These are phyloP conservation scores for Parapristionchus giblindavisi DNA, from an alignment of 2,888 invertebrate species.

Conservation along the genomic window DNA sequence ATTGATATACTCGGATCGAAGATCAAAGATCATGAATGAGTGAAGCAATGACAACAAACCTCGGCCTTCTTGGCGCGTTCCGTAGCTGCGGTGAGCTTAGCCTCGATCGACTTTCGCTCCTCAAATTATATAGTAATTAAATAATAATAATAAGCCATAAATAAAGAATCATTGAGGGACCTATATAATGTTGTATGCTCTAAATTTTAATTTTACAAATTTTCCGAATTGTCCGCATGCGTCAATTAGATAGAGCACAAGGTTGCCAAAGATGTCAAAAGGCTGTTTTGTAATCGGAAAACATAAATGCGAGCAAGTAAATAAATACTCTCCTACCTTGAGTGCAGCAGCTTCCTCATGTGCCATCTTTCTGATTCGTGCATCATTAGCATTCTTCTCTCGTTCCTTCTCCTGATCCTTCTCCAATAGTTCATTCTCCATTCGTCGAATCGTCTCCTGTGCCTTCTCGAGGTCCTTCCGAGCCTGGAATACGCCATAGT, in stretches of 20 bases:
- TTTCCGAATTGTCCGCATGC: too few species aligned
- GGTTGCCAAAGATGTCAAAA: too few species aligned
- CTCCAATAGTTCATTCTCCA: slow-evolving; percentile 4
- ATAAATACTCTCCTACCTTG: slow-evolving; percentile 20
- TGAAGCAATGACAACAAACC: background rate
- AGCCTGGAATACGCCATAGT: background rate
- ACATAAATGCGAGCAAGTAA: too few species aligned
- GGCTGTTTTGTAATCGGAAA: too few species aligned
- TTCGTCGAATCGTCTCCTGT: slow-evolving; percentile 35
- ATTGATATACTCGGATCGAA: too few species aligned
- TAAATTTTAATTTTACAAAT: too few species aligned
- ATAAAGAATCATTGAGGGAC: too few species aligned
- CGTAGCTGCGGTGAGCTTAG: background rate
- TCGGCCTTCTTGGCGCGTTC: slow-evolving; percentile 32
- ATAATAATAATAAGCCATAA: background rate
- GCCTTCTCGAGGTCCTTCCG: slow-evolving; percentile 49
- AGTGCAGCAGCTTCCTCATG: background rate
- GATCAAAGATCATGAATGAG: background rate
- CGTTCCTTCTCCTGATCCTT: slow-evolving; percentile 27
- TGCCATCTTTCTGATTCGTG: background rate
- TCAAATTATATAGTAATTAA: slow-evolving; percentile 9
- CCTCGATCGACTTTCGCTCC: slow-evolving; percentile 32
- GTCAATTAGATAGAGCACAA: too few species aligned
- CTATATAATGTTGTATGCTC: too few species aligned
- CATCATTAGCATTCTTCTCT: background rate